Base-by-base conservation (phyloP, 2,888 invertebrate genomes). In the Ditula angustiorana region DNA sequence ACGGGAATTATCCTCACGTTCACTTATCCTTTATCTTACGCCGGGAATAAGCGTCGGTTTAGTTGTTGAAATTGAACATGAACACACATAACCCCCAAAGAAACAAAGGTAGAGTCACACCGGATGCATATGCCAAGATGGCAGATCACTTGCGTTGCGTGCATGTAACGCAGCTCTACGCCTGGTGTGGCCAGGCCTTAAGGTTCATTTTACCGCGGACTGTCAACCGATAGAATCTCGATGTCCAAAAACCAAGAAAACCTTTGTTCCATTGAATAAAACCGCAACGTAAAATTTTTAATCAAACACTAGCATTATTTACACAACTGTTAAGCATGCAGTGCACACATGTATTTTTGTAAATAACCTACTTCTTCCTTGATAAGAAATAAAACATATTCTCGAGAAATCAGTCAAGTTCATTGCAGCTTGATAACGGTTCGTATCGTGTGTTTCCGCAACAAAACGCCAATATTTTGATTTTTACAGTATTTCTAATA, bases 391-490 rank as follows among this genome's bases (percentile, higher is more conserved):
- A 30, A 24, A 53, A 41, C 37, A 19, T 13, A 55, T 37, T 24
- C 10, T 2, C 37, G 41, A 26, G 41, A 56, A 56, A 56, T 56
- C 55, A 56, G 55, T 56, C 55, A 56, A 56, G 55, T 56, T 56
- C 55, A 56, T 26, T 56, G 55, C 2, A 11, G 55, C 13, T 28
- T 26, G 55, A 56, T 56, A 41, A 41, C 21, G n/a, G 8, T 10
- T 8, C 8, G 28, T 28, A 50, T 50, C 28, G 26, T 11, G 5
- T 16, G 24, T 21, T 46, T 46, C 11, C 46, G 41, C 19, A 41
- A 41, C 41, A 41, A 7, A 13, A 13, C 3, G 19, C 2, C 13
- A 16, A 37, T 37, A 11, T 10, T 33, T 2, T 2, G n/a, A 11
- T n/a, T 33, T 33, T 33, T n/a, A 11, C 2, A n/a, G n/a, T n/a